Percentiles rank a stretch among this genome's conserved stretches.
These are phyloP conservation scores for Parus major DNA, from an alignment of 2,113 vertebrate genomes.

Conservation along the genomic window DNA sequence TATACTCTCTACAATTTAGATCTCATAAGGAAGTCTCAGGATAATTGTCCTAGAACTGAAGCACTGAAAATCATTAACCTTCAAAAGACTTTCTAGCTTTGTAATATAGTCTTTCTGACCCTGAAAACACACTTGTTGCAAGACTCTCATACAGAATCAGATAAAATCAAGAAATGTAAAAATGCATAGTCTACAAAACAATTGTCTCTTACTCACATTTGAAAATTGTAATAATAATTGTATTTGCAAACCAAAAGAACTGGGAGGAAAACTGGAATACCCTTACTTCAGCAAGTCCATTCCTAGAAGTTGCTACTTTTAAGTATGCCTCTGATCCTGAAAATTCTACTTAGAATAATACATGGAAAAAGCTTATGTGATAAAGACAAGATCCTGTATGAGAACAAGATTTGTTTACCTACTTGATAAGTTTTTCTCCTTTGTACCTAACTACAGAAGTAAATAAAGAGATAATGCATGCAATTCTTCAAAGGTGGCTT, in stretches of 20 bases:
- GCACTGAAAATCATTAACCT: neutral
- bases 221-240: neutral
- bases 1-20: neutral
- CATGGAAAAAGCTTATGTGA: neutral
- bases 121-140: neutral
- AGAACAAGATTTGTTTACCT: neutral
- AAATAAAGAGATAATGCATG: neutral
- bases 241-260: neutral
- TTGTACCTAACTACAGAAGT: neutral
- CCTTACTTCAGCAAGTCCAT: neutral
- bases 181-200: neutral
- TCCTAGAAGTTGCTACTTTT: neutral
- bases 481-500: neutral
- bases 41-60: neutral
- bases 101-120: neutral
- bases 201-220: neutral
- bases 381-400: neutral
- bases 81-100: neutral
- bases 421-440: neutral
- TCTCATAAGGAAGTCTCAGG: neutral
- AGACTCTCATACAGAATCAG: neutral
- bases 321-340: neutral
- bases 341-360: neutral
- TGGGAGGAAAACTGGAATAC: neutral
- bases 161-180: neutral